These are phyloP conservation scores for Drosophila simulans DNA, from an alignment of 1,140 invertebrate genomes.

Conservation along the genomic window DNA sequence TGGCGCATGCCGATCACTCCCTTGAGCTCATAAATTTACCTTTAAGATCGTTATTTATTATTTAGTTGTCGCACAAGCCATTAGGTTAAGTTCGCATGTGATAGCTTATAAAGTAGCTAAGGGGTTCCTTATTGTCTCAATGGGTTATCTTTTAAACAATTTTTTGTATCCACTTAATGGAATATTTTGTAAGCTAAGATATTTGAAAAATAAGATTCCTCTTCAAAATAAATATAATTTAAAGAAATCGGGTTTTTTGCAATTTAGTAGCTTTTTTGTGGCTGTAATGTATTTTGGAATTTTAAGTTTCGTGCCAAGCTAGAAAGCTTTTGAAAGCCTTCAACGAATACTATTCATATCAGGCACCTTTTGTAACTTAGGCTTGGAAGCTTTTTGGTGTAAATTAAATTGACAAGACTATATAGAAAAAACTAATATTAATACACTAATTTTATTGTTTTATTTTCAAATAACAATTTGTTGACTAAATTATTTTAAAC, in stretches of 20 bases:
- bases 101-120: constrained; percentile 34
- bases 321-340: neutral
- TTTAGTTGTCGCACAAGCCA: constrained; percentile 35
- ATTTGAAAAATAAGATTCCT: neutral
- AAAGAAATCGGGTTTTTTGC: neutral
- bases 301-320: neutral
- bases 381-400: neutral
- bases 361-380: constrained; percentile 6
- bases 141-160: neutral
- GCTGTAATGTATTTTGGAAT: neutral
- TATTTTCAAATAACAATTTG: neutral
- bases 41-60: constrained; percentile 57
- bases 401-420: neutral
- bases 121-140: neutral
- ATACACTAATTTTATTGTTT: too few species aligned
- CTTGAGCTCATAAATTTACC: constrained; percentile 3
- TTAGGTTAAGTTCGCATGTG: constrained; percentile 48
- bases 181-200: neutral
- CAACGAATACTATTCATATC: neutral
- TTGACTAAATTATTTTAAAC: neutral
- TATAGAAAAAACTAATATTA: neutral
- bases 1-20: constrained; percentile 81
- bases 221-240: neutral
- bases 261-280: too few species aligned
- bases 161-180: constrained; percentile 3